Conservation (phyloP, 2,113 vertebrate genomes). For the Cinclus mexicanus region DNA sequence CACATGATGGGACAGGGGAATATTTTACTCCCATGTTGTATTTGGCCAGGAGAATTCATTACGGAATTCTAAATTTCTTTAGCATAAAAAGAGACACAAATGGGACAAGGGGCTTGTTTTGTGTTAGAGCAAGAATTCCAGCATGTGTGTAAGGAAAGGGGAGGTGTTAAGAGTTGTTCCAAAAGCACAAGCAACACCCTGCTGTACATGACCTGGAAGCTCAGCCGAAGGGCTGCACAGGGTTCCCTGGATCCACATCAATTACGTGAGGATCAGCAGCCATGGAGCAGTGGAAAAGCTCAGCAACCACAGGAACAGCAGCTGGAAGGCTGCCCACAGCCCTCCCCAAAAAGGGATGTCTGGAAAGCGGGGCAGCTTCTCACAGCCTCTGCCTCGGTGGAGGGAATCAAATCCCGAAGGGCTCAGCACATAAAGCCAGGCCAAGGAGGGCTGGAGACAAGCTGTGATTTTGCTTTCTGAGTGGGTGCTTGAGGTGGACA, state of each 20-base stretch:
- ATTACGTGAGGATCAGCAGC: slow-evolving; percentile 43
- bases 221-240: neutral
- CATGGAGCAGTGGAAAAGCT: neutral
- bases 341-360: neutral
- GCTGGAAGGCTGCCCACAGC: neutral
- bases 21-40: neutral
- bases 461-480: neutral
- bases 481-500: neutral
- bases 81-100: neutral
- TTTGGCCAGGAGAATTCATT: neutral
- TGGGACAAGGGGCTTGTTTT: neutral
- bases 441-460: neutral
- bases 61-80: neutral
- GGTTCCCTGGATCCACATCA: slow-evolving; percentile 44
- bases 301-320: neutral
- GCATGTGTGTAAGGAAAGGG: neutral
- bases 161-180: neutral
- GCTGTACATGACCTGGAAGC: neutral
- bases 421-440: neutral
- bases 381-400: accelerated
- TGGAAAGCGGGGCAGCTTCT: neutral
- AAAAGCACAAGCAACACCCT: neutral
- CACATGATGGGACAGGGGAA: accelerated
- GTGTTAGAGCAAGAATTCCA: neutral
- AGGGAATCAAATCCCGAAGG: neutral